phyloP scores from a whole-genome alignment of 2,113 vertebrate genomes.

The Galeopterus variegatus region DNA sequence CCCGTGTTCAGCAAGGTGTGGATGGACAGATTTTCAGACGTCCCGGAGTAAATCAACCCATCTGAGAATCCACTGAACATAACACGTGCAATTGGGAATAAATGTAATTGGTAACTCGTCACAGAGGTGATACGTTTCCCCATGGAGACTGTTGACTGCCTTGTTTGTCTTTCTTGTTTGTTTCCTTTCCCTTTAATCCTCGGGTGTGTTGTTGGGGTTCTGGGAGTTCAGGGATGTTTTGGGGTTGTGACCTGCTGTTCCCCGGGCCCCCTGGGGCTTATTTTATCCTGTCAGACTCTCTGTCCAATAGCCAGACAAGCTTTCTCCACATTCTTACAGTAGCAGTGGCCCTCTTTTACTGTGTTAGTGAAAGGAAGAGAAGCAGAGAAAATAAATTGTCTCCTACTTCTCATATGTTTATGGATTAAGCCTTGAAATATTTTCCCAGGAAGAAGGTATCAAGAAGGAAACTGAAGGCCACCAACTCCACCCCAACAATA shows the following conservation, averaged over 20 bases:
- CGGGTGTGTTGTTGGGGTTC: neutral
- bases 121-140: neutral
- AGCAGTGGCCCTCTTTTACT: neutral
- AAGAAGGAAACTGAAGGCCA: neutral
- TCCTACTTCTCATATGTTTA: neutral
- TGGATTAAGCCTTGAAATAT: constrained; percentile 38
- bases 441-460: constrained; percentile 14
- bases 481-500: neutral
- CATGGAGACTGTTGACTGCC: neutral
- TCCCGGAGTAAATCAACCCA: neutral
- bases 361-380: neutral
- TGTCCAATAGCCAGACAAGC: neutral
- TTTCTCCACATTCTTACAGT: neutral
- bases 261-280: neutral
- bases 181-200: neutral
- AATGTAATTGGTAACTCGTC: neutral
- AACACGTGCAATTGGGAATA: neutral
- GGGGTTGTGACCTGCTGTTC: neutral
- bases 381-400: neutral
- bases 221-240: neutral
- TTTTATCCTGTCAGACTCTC: neutral
- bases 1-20: neutral
- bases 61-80: neutral
- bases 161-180: neutral
- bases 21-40: neutral